These are phyloP conservation scores for Micromussa lordhowensis DNA, from an alignment of 92 coral and sea anemone species.

Conservation along the genomic window DNA sequence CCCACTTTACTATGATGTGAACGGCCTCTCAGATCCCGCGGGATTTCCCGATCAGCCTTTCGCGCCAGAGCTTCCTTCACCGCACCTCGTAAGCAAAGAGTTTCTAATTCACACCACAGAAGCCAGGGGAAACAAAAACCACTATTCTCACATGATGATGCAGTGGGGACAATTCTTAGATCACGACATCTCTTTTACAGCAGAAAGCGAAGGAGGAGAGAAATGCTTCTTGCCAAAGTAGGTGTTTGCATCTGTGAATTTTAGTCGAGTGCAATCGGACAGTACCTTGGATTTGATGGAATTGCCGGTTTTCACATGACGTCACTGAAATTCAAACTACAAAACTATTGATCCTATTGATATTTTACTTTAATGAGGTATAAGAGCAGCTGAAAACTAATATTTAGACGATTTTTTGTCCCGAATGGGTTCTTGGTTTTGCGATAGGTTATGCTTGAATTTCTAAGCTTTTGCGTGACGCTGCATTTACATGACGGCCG, in stretches of 20 bases:
- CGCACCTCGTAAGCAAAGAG: constrained; percentile 83
- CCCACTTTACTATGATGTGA: constrained; percentile 84
- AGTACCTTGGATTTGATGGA: too few species aligned
- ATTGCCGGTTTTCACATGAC: too few species aligned
- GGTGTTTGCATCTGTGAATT: constrained; percentile 9
- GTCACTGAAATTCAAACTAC: too few species aligned
- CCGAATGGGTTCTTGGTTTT: too few species aligned
- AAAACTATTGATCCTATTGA: too few species aligned
- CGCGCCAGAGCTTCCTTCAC: constrained; percentile 87
- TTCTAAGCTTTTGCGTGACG: too few species aligned
- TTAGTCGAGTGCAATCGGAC: not conserved
- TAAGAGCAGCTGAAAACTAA: too few species aligned
- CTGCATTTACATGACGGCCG: too few species aligned
- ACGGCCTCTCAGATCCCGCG: constrained; percentile 86
- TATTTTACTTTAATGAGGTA: too few species aligned
- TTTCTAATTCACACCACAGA: constrained; percentile 73
- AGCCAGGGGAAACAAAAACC: constrained; percentile 46
- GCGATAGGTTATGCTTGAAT: too few species aligned
- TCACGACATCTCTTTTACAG: constrained; percentile 94
- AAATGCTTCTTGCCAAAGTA: constrained; percentile 91
- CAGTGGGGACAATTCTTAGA: constrained; percentile 99
- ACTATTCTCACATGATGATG: constrained; percentile 94
- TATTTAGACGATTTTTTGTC: too few species aligned
- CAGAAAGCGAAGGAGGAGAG: constrained; percentile 96
- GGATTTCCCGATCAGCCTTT: constrained; percentile 95